Evolutionary conservation across 2,797 vertebrate species (phyloP), one percentile per base, ranked within the genome.

Genomic region (Discoglossus pictus): DNA sequence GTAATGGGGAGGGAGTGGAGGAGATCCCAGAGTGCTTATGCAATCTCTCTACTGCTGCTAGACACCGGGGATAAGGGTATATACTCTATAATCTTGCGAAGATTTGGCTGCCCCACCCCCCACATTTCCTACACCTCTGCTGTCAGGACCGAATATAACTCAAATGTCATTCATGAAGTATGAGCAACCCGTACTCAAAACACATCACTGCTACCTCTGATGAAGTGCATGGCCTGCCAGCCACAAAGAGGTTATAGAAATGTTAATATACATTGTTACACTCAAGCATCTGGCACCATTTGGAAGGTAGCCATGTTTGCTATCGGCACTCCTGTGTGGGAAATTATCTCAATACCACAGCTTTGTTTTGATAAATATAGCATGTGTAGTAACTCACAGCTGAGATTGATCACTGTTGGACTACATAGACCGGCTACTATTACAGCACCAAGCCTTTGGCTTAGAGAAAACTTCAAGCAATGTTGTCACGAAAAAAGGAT

Each of bases 301-400:
- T 62, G 56, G 59, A 70, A 47, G 23, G n/a, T 12, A 56, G 60
- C 43, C 43, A 70, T 69, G 35, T 24, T 63, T 56, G 24, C 43
- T 58, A 70, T 70, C 60, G 20, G 44, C 12, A 50, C 35, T 62
- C 43, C 17, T 40, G 35, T 48, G 44, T 56, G 53, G 40, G 52
- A 63, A 55, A 56, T 70, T 56, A 63, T 70, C 67, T 56, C 52
- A 56, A 6, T 35, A 42, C 34, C 60, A 63, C 16, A 17, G 43
- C 43, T 63, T 31, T 69, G 66, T 55, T 69, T 63, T 55, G 59
- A 63, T 40, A 70, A 56, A 63, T 63, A 34, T 50, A 63, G 36
- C 24, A 56, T 35, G 34, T 51, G 39, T 18, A n/a, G 51, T 50
- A 55, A 48, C 24, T 21, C 53, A 50, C 59, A 58, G 43, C 43